These are phyloP conservation scores for Pelobates fuscus DNA, from an alignment of 2,113 vertebrate genomes.

Conservation along the genomic window DNA sequence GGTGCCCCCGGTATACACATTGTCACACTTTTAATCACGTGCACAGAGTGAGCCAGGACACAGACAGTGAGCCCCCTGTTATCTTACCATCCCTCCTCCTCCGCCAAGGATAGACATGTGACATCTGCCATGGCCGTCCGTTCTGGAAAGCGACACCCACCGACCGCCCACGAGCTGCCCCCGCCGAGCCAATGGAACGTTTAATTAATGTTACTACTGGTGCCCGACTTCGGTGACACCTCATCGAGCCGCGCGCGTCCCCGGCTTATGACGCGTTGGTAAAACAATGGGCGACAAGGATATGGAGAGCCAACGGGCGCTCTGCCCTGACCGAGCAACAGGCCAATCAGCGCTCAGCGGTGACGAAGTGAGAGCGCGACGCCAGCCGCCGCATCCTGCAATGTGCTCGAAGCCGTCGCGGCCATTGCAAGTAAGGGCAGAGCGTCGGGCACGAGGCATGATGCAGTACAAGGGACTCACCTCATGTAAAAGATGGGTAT, in stretches of 20 bases:
- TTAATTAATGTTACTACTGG: slow-evolving; percentile 1
- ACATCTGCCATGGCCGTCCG: slow-evolving; percentile 26
- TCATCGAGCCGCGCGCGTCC: slow-evolving; percentile 25
- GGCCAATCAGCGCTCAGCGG: background rate
- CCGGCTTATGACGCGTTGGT: background rate
- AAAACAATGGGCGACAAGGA: slow-evolving; percentile 17
- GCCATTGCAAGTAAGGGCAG: slow-evolving; percentile 19
- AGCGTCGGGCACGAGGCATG: background rate
- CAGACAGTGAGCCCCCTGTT: background rate
- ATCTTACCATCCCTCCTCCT: slow-evolving; percentile 44
- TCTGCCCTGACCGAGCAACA: no score
- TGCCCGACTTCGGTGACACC: slow-evolving; percentile 33
- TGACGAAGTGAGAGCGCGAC: slow-evolving; percentile 5
- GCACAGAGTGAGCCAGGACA: no score
- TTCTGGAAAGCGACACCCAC: background rate
- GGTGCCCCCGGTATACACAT: no score
- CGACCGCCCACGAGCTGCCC: background rate
- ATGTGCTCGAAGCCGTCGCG: background rate
- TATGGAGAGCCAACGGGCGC: background rate
- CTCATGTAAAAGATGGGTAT: no score
- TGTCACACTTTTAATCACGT: no score
- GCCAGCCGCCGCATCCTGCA: no score
- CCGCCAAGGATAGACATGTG: slow-evolving; percentile 1
- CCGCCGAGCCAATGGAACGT: background rate
- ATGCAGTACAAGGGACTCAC: no score